A percentile compares a stretch with the other conserved stretches of the same genome.
phyloP scores from a whole-genome alignment of 2,888 invertebrate species.

The Spialia ferax region DNA sequence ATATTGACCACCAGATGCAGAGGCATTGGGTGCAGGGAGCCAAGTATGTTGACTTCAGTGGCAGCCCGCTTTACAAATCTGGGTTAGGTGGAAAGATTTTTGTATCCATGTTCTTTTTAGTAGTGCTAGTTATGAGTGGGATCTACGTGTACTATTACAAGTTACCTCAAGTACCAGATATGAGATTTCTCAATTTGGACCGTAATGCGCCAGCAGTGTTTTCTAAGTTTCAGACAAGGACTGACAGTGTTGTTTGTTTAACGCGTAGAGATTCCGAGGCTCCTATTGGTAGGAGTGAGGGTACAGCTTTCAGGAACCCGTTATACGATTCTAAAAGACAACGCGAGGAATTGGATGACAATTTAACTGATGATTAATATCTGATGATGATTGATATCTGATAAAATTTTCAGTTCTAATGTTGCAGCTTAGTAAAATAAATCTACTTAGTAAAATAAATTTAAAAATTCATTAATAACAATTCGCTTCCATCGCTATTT shows the following conservation, averaged over 20 bases:
- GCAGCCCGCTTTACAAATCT: constrained; percentile 63
- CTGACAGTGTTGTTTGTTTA: constrained; percentile 75
- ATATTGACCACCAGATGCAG: constrained; percentile 58
- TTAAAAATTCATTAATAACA: no score
- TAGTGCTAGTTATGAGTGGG: constrained; percentile 57
- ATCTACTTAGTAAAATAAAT: no score
- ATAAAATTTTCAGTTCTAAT: neutral
- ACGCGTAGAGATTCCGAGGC: constrained; percentile 70
- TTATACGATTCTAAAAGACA: constrained; percentile 75
- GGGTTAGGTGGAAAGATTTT: constrained; percentile 67
- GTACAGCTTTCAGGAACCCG: constrained; percentile 75
- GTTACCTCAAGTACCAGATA: constrained; percentile 46
- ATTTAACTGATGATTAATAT: constrained; percentile 56
- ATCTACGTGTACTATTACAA: constrained; percentile 74
- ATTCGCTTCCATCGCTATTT: no score
- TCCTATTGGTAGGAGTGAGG: constrained; percentile 51
- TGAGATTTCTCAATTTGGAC: constrained; percentile 54
- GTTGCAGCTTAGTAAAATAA: neutral
- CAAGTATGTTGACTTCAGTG: constrained; percentile 62
- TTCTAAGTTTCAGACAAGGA: constrained; percentile 67
- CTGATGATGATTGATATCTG: neutral
- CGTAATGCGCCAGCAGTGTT: constrained; percentile 55
- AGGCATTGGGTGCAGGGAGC: constrained; percentile 59
- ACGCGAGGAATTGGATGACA: constrained; percentile 64
- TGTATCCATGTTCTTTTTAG: constrained; percentile 69